These are phyloP conservation scores for Strigamia crassipes DNA, from an alignment of 2,888 invertebrate species.

Conservation along the genomic window DNA sequence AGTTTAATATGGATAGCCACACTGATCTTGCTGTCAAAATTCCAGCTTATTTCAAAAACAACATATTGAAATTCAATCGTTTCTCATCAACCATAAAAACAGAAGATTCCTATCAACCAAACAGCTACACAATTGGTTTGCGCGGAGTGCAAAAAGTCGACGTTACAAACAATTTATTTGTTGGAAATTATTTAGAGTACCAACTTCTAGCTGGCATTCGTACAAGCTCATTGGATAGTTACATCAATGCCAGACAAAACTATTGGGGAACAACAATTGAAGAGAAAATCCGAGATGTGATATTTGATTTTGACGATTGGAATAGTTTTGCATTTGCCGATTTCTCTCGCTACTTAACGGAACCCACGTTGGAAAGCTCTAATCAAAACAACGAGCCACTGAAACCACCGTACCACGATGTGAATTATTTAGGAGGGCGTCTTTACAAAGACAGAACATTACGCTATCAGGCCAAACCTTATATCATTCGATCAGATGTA, in stretches of 20 bases:
- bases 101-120: conserved; percentile 60
- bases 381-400: conserved; percentile 48
- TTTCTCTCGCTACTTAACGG: conserved; percentile 83
- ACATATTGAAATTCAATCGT: conserved; percentile 75
- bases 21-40: conserved; percentile 85
- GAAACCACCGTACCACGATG: conserved; percentile 60
- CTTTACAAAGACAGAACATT: conserved; percentile 69
- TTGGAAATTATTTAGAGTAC: conserved; percentile 76
- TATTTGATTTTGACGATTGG: conserved; percentile 99
- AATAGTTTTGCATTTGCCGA: conserved; percentile 94
- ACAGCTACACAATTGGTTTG: conserved; percentile 86
- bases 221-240: conserved; percentile 84
- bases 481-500: conserved; percentile 82
- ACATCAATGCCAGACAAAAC: conserved; percentile 86
- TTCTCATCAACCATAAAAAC: conserved; percentile 56
- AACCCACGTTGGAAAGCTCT: conserved; percentile 69
- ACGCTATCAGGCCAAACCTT: conserved; percentile 70
- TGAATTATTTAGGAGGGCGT: conserved; percentile 75
- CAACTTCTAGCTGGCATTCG: conserved; percentile 84
- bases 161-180: conserved; percentile 85
- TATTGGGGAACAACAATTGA: conserved; percentile 92
- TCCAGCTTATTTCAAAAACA: conserved; percentile 76
- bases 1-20: conserved; percentile 87
- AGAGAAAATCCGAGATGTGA: conserved; percentile 74
- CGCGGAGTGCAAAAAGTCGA: conserved; percentile 93